A percentile compares a stretch with the other conserved stretches of the same genome.
These are phyloP conservation scores for Erynnis tages DNA, from an alignment of 2,888 invertebrate species.

Conservation along the genomic window DNA sequence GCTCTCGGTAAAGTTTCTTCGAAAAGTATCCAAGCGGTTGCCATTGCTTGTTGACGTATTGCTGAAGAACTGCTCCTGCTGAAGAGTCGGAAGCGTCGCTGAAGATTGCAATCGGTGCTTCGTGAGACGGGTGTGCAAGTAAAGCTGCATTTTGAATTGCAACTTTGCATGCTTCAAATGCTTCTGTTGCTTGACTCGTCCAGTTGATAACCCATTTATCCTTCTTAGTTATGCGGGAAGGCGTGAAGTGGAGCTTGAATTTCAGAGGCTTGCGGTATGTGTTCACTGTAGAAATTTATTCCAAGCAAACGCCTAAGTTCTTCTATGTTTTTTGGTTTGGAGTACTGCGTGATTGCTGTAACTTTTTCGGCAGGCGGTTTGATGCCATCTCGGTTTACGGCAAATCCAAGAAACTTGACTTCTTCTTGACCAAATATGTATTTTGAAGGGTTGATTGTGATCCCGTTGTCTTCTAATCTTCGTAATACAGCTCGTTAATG, in stretches of 20 bases:
- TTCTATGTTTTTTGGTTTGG: constrained; percentile 31
- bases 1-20: constrained; percentile 37
- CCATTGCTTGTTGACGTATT: background rate
- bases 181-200: background rate
- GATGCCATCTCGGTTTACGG: constrained; percentile 25
- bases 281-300: constrained; percentile 37
- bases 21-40: constrained; percentile 12
- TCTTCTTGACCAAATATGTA: constrained; percentile 27
- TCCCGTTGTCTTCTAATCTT: constrained; percentile 27
- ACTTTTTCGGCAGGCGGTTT: constrained; percentile 11
- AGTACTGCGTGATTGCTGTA: constrained; percentile 19
- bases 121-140: constrained; percentile 9
- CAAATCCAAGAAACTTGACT: constrained; percentile 29
- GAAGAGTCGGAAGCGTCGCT: constrained; percentile 1
- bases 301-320: constrained; percentile 34
- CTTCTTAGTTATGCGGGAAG: background rate
- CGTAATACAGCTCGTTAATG: constrained; percentile 24
- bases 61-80: constrained; percentile 9
- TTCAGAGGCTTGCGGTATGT: constrained; percentile 29
- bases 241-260: constrained; percentile 30
- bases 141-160: background rate
- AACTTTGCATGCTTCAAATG: constrained; percentile 7
- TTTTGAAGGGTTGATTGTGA: constrained; percentile 29
- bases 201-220: constrained; percentile 1
- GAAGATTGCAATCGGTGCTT: background rate